Evolutionary conservation across 2,888 invertebrate species (phyloP).

Genomic region (Aphodius granarius): DNA sequence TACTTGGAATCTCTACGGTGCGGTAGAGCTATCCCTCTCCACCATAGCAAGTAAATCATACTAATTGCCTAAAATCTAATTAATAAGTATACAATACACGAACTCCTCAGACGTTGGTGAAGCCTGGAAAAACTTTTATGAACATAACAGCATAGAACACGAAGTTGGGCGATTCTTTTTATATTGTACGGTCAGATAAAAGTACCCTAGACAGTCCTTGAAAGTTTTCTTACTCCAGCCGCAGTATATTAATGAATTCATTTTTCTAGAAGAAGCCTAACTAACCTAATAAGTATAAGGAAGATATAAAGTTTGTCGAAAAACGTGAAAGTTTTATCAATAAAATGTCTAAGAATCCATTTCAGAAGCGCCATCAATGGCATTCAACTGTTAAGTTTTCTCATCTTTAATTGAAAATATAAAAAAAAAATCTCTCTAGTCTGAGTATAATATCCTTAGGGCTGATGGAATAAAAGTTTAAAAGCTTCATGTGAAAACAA

Average conservation of each 20-base stretch:
- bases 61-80: background rate
- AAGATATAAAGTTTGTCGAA: background rate
- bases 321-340: background rate
- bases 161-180: background rate
- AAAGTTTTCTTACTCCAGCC: background rate
- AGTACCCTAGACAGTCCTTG: background rate
- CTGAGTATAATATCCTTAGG: background rate
- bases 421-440: background rate
- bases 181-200: background rate
- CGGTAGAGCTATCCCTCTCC: background rate
- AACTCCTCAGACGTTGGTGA: background rate
- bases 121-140: background rate
- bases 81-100: background rate
- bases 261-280: background rate
- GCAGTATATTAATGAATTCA: background rate
- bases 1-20: no score
- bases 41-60: background rate
- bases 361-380: no score
- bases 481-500: background rate
- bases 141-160: background rate
- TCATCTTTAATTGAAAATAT: no score
- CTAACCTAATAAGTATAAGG: background rate
- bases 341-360: background rate
- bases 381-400: no score
- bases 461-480: background rate